These are phyloP conservation scores for Drosophila kuntzei DNA, from an alignment of 2,888 invertebrate genomes.

Conservation along the genomic window DNA sequence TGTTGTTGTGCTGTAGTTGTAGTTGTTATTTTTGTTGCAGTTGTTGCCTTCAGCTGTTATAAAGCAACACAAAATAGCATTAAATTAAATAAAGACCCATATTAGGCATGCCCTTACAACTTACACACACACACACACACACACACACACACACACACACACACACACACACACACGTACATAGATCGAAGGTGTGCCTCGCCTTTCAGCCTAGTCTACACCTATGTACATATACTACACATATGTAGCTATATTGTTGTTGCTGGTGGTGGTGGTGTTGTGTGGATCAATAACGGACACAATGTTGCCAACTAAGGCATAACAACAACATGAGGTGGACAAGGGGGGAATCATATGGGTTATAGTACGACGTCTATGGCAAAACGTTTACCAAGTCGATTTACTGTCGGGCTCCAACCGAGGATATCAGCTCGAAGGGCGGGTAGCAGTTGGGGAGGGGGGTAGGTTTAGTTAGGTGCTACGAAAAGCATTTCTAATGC, in stretches of 20 bases:
- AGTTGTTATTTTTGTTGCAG: conserved; percentile 15
- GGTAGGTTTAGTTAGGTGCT: conserved; percentile 44
- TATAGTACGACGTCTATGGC: conserved; percentile 50
- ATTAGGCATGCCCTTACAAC: conserved; percentile 74
- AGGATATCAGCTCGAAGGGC: background rate
- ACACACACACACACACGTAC: background rate
- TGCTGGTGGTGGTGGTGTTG: conserved; percentile 21
- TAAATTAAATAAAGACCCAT: conserved; percentile 79
- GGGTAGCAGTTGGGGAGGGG: background rate
- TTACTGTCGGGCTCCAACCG: conserved; percentile 33
- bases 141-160: conserved; percentile 27
- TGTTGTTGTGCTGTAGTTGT: conserved; percentile 10
- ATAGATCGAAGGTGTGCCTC: conserved; percentile 28
- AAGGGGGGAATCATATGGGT: conserved; percentile 43
- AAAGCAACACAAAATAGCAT: conserved; percentile 76
- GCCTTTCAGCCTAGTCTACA: conserved; percentile 32
- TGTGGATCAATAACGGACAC: conserved; percentile 76
- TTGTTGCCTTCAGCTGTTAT: conserved; percentile 30
- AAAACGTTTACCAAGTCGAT: conserved; percentile 66
- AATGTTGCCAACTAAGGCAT: conserved; percentile 59
- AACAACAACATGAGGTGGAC: conserved; percentile 10
- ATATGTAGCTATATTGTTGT: background rate
- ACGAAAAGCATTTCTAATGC: conserved; percentile 72
- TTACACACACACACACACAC: conserved; percentile 27
- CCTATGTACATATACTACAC: conserved; percentile 1